Conservation (phyloP, 2,888 invertebrate genomes). For the Miltochrista miniata region DNA sequence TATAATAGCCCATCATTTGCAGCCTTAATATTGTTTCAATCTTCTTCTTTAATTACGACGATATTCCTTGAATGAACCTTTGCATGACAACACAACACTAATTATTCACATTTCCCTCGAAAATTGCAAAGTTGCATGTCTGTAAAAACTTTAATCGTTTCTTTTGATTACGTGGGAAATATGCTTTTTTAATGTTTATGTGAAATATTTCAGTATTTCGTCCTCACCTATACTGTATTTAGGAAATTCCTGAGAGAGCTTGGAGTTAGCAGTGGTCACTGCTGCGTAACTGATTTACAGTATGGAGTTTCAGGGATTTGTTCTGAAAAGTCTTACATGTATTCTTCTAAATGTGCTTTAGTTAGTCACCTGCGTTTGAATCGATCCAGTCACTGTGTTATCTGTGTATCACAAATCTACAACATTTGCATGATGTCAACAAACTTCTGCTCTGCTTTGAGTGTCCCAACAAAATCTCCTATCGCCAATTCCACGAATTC, state of each 20-base stretch:
- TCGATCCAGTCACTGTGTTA: slow-evolving; percentile 3
- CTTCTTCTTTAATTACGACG: too few relatives aligned
- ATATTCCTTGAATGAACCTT: slow-evolving; percentile 1
- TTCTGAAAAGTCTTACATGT: too few relatives aligned
- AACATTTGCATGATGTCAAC: slow-evolving; percentile 27
- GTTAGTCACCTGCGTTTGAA: background rate
- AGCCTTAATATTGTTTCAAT: slow-evolving; percentile 22
- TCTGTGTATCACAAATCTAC: slow-evolving; percentile 3
- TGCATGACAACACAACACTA: slow-evolving; percentile 21
- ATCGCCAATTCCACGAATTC: background rate
- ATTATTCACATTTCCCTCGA: slow-evolving; percentile 11
- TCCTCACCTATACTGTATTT: background rate
- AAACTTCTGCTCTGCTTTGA: slow-evolving; percentile 22
- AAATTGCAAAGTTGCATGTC: slow-evolving; percentile 29
- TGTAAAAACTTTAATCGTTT: slow-evolving; percentile 8
- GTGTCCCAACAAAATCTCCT: slow-evolving; percentile 20
- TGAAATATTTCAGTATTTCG: too few relatives aligned
- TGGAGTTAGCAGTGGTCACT: too few relatives aligned
- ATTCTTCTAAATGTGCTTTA: background rate
- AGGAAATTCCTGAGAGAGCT: too few relatives aligned
- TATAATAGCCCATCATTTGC: slow-evolving; percentile 20
- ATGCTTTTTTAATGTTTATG: slow-evolving; percentile 9
- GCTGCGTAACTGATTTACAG: too few relatives aligned
- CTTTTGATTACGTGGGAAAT: background rate
- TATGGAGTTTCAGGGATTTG: too few relatives aligned